A percentile compares a stretch with the other conserved stretches of the same genome.
Evolutionary conservation across 2,888 invertebrate genomes (phyloP).

Genomic region (Tolmerus cingulatus): DNA sequence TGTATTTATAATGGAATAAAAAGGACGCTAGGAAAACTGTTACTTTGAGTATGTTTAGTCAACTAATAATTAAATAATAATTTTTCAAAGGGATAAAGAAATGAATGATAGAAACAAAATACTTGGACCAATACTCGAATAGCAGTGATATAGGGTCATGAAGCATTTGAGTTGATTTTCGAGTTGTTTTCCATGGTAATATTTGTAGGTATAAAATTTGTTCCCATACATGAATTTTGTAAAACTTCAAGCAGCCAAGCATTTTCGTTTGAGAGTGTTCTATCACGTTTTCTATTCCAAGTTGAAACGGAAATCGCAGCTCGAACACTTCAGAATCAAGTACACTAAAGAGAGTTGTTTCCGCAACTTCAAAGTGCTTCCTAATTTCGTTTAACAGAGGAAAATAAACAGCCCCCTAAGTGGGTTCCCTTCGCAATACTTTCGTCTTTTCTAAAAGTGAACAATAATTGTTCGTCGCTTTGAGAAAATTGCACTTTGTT

Average conservation of each 20-base stretch:
- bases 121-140: no score
- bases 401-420: background rate
- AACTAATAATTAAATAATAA: no score
- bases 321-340: background rate
- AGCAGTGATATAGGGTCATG: no score
- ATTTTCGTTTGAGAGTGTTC: background rate
- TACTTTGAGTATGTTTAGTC: no score
- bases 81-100: no score
- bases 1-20: no score
- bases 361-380: background rate
- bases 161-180: no score
- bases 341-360: background rate
- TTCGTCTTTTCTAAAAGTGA: background rate
- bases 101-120: no score
- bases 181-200: no score
- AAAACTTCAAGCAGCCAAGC: background rate
- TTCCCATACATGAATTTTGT: background rate
- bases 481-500: background rate
- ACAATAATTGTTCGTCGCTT: background rate
- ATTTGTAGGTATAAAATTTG: background rate
- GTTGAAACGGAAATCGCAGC: background rate
- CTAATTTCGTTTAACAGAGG: background rate
- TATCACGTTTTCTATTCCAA: background rate
- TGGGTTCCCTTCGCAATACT: background rate
- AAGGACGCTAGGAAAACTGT: no score